Evolutionary conservation across 2,113 vertebrate species (phyloP).

Genomic region (Zonotrichia leucophrys): DNA sequence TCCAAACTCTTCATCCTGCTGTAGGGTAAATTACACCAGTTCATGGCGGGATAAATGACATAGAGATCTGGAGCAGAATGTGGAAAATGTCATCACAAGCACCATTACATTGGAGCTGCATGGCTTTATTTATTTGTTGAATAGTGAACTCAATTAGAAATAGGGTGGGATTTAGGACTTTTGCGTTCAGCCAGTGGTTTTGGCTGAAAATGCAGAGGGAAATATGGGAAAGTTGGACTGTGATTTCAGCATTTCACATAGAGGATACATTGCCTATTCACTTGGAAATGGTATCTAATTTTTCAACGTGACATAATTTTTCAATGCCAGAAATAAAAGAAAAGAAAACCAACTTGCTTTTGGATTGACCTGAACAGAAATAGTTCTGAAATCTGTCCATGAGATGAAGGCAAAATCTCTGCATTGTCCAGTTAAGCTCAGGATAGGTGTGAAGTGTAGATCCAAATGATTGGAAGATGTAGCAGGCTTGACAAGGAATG

Average conservation of each 20-base stretch:
- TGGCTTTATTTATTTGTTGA: slow-evolving; percentile 51
- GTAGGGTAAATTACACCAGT: background rate
- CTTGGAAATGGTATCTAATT: background rate
- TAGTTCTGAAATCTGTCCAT: background rate
- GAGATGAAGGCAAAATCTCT: background rate
- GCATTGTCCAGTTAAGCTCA: background rate
- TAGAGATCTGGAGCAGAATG: slow-evolving; percentile 29
- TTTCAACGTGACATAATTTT: background rate
- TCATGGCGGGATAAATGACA: slow-evolving; percentile 23
- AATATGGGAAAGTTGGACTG: background rate
- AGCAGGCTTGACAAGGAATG: background rate
- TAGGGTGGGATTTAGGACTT: slow-evolving; percentile 39
- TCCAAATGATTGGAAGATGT: background rate
- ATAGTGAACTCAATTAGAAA: slow-evolving; percentile 14
- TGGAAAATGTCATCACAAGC: slow-evolving; percentile 52
- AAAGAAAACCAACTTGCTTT: background rate
- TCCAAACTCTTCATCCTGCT: background rate
- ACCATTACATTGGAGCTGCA: background rate
- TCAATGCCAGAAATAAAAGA: background rate
- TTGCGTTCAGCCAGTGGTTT: background rate
- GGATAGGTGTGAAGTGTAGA: background rate
- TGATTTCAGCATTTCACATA: slow-evolving; percentile 2
- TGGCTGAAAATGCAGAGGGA: slow-evolving; percentile 23
- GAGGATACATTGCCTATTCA: background rate
- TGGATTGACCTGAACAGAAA: background rate